phyloP scores from a whole-genome alignment of 1,140 invertebrate species.

The Cotesia typhae region DNA sequence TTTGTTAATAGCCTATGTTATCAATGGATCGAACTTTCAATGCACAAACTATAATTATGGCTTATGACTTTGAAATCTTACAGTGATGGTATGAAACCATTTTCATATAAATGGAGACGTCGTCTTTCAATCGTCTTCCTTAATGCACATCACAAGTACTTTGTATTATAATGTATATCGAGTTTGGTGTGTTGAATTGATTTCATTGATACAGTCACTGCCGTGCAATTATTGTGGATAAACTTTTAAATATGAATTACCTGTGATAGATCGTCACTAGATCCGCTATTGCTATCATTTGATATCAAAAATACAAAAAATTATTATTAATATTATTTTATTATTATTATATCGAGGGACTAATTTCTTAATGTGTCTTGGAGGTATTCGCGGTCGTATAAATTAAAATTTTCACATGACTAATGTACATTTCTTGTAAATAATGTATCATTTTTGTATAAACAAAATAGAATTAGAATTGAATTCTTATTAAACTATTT shows the following conservation, averaged over 20 bases:
- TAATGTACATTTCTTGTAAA: conserved; percentile 48
- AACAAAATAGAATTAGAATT: conserved; percentile 41
- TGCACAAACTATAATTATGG: neutral
- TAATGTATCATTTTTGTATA: conserved; percentile 52
- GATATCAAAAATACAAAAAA: neutral
- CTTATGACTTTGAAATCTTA: neutral
- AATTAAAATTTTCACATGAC: neutral
- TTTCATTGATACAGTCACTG: conserved; percentile 1
- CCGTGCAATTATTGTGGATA: conserved; percentile 17
- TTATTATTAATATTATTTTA: neutral
- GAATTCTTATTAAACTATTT: conserved; percentile 47
- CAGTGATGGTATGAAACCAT: conserved; percentile 31
- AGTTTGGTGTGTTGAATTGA: neutral
- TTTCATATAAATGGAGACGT: neutral
- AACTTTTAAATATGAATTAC: neutral
- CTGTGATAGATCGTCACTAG: conserved; percentile 18
- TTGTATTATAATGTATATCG: neutral
- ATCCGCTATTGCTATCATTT: neutral
- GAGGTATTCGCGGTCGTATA: too few species aligned
- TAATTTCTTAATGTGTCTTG: too few species aligned
- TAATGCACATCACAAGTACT: too few species aligned
- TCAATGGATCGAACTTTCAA: neutral
- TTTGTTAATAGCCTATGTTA: neutral
- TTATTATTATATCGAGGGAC: too few species aligned
- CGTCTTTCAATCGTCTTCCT: too few species aligned